A percentile compares a stretch with the other conserved stretches of the same genome.
Evolutionary conservation across 2,888 invertebrate species (phyloP).

Genomic region (Pseudococcus longispinus): DNA sequence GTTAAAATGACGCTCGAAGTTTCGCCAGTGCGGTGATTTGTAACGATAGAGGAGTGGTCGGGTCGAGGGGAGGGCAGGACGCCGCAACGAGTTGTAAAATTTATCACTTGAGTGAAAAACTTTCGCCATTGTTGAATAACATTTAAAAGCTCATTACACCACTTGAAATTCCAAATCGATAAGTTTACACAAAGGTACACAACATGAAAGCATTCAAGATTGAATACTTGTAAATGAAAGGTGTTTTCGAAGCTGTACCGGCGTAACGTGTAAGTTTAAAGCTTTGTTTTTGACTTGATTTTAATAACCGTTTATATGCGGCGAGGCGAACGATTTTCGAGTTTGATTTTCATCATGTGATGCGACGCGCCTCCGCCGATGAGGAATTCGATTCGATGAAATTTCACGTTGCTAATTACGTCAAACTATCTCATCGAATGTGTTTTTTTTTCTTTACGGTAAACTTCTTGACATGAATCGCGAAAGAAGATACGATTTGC

Average conservation of each 20-base stretch:
- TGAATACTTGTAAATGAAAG: conserved; percentile 28
- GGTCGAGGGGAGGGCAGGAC: neutral
- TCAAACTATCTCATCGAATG: neutral
- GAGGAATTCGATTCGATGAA: neutral
- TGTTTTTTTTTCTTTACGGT: neutral
- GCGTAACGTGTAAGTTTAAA: conserved; percentile 15
- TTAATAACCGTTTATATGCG: neutral
- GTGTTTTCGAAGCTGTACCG: neutral
- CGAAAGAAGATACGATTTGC: neutral
- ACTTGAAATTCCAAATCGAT: conserved; percentile 14
- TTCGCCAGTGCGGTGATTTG: neutral
- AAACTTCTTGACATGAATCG: neutral
- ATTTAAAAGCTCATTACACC: conserved; percentile 11
- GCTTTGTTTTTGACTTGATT: conserved; percentile 33
- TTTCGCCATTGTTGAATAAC: conserved; percentile 15
- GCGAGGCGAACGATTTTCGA: neutral
- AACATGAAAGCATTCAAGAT: conserved; percentile 22
- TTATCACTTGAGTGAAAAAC: conserved; percentile 3
- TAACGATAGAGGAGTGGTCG: neutral
- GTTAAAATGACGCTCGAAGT: neutral
- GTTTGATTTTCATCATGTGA: neutral
- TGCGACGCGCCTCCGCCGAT: neutral
- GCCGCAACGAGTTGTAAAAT: neutral
- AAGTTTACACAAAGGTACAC: conserved; percentile 28
- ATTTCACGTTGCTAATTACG: neutral